These are phyloP conservation scores for Drepanosiphum platanoidis DNA, from an alignment of 2,888 invertebrate genomes.

Conservation along the genomic window DNA sequence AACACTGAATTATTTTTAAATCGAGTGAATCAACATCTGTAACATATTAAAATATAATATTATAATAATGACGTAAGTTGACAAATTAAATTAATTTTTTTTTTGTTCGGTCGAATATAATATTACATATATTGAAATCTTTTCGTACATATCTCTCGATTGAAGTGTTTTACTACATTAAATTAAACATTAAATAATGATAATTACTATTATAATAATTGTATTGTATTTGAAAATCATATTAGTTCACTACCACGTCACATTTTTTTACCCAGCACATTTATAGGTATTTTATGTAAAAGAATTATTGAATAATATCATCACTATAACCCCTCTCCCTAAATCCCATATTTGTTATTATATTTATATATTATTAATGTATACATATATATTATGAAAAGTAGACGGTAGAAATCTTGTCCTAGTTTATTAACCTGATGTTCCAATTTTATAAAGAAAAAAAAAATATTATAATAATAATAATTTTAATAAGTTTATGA, in stretches of 20 bases:
- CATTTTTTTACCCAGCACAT: constrained; percentile 34
- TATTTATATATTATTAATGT: constrained; percentile 39
- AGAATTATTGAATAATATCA: background rate
- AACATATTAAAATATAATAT: background rate
- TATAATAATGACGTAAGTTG: background rate
- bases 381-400: constrained; percentile 21
- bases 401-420: constrained; percentile 36
- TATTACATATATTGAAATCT: constrained; percentile 23
- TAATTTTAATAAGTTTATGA: constrained; percentile 31
- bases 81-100: background rate
- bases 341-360: constrained; percentile 37
- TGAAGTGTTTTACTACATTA: constrained; percentile 20
- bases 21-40: constrained; percentile 37
- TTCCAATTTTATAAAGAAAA: constrained; percentile 50
- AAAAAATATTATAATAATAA: background rate
- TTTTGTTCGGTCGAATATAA: background rate
- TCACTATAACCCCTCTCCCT: background rate
- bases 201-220: constrained; percentile 14
- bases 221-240: background rate
- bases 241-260: constrained; percentile 22
- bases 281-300: constrained; percentile 3
- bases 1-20: constrained; percentile 48
- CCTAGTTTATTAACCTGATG: constrained; percentile 54
- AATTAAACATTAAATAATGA: constrained; percentile 8
- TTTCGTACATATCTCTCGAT: constrained; percentile 56